Base-by-base conservation (phyloP, 2,113 vertebrate genomes). In the Elanoides forficatus region DNA sequence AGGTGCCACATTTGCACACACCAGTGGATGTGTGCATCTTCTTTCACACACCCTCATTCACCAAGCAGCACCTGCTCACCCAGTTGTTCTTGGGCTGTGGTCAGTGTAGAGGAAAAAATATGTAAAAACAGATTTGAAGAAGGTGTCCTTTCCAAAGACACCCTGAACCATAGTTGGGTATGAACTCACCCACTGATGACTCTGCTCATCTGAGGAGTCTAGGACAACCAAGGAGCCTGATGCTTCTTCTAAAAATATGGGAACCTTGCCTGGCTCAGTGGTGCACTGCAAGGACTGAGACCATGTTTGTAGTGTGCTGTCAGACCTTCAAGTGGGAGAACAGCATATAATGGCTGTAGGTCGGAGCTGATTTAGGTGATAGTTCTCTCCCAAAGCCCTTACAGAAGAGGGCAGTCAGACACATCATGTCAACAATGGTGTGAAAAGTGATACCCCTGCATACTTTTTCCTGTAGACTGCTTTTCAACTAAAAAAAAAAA, bases 41-140 rank as follows among this genome's bases (percentile, higher is more conserved):
- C 67, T 93, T 86, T 90, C 79, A 67, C n/a, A 66, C 42, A 29
- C 10, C 40, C 52, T 29, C 15, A 12, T n/a, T 97, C 71, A 67
- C 83, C 92, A 81, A 67, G 19, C 43, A 83, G 94, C 95, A 97
- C 89, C 96, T 97, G 97, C 94, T 93, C 88, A 79, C 71, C 3
- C 86, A 67, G 75, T 93, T 93, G 80, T 82, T 90, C 84, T 81
- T 55, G 86, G 72, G 76, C 66, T 5, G 5, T 27, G 50, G 63
- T 40, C 36, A 81, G 47, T 27, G 6, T 9, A 38, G 65, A 86
- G 67, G 11, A 32, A 80, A 84, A 86, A 29, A 5, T 13, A 14
- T 2, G 9, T 36, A 48, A 74, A 85, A 23, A 6, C 18, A 56
- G 13, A 25, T 73, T 27, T 72, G 53, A 86, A 52, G 42, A n/a